Evolutionary conservation across 2,113 vertebrate genomes (phyloP), one percentile per base, ranked within the genome.

Genomic region (Tragelaphus imberbis): DNA sequence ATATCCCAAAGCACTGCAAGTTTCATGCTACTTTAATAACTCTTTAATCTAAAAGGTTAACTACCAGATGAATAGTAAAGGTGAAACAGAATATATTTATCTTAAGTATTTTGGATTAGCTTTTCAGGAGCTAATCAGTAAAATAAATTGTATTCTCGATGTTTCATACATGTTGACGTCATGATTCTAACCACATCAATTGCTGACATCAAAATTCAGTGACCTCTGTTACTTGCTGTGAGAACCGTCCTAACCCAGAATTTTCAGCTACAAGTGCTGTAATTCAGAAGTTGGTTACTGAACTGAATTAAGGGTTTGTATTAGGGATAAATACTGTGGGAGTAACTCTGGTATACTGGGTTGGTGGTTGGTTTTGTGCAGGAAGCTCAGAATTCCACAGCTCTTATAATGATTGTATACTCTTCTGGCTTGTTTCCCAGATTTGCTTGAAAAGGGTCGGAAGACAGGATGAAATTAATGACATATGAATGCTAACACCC

Each of bases 391-490:
- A 59, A 90, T 84, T 65, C 30, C 94, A 51, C 7, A 75, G 82
- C 28, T 77, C 47, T 91, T 85, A 90, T 2, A 79, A 85, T 65
- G 79, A 87, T 44, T 84, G 71, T 65, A 28, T 63, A 75, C 16
- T 85, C 21, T 92, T 77, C 65, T 86, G 92, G 91, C 51, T 58
- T 15, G 19, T 80, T 96, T 92, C 97, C 91, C 94, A 65, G 94
- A 84, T 81, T 95, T 84, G 44, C 95, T 88, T 85, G 61, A 88
- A 82, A 90, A 85, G 80, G 92, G 90, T 88, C 82, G 90, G 55
- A 89, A 77, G 68, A 94, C 90, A 97, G 63, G 75, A 49, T 94
- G 94, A 94, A 96, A 97, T 97, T 96, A 95, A 97, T 95, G 85
- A 89, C 49, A 85, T 51, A 55, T 92, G 97, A 97, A 98, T 79